Evolutionary conservation across 2,113 vertebrate genomes (phyloP).

Genomic region (Phodopus roborovskii): DNA sequence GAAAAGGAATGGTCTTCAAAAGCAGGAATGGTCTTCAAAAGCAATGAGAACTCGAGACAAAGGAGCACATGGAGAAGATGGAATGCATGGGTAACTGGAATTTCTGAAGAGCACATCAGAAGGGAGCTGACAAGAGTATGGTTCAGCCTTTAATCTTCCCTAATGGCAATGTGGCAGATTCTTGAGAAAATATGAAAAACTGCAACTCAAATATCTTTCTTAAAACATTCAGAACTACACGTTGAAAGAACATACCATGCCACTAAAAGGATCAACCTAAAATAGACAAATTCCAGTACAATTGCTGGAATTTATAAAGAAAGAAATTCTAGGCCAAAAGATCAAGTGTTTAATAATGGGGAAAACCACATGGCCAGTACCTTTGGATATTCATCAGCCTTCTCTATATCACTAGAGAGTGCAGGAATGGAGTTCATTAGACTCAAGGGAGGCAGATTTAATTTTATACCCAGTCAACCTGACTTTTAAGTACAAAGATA

Average conservation of each 20-base stretch:
- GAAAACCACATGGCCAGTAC: background rate
- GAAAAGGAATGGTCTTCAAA: background rate
- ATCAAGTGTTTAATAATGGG: background rate
- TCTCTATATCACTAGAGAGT: background rate
- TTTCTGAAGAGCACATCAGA: background rate
- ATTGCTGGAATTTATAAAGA: background rate
- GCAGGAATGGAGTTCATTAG: background rate
- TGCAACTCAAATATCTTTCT: background rate
- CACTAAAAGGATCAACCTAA: background rate
- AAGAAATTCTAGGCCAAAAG: background rate
- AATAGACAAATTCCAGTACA: background rate
- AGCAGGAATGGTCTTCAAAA: background rate
- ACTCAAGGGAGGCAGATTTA: background rate
- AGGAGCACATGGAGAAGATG: background rate
- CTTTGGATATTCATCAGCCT: background rate
- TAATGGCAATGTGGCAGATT: background rate
- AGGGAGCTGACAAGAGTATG: background rate
- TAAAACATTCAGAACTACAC: no score
- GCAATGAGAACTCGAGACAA: background rate
- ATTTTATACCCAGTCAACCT: background rate
- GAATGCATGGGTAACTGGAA: background rate
- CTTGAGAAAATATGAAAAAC: background rate
- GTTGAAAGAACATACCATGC: background rate
- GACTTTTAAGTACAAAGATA: background rate
- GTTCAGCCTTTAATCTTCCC: background rate